phyloP scores from a whole-genome alignment of 2,888 invertebrate genomes.

The Cephus runcator region DNA sequence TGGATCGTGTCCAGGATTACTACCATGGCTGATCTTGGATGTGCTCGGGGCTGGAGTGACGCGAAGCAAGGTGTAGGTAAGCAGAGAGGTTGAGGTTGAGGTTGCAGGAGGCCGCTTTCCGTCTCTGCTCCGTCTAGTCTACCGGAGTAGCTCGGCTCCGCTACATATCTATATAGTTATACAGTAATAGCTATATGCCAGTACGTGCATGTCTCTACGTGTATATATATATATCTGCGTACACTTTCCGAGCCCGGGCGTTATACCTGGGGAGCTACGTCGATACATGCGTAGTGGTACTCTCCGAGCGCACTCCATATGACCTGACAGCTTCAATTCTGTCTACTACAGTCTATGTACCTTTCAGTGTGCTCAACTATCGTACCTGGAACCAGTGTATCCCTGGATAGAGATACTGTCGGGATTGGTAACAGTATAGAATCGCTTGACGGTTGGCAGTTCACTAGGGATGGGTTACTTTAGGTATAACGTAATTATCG shows the following conservation, averaged over 20 bases:
- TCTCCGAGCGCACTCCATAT: neutral
- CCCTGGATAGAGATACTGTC: neutral
- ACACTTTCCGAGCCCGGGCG: neutral
- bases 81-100: conserved; percentile 28
- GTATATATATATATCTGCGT: neutral
- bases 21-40: neutral
- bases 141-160: neutral
- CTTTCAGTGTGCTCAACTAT: neutral
- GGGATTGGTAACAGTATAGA: neutral
- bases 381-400: neutral
- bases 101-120: conserved; percentile 41
- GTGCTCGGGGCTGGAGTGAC: neutral
- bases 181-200: neutral
- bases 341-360: neutral
- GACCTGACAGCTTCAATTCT: neutral
- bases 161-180: neutral
- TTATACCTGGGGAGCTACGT: neutral
- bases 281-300: neutral
- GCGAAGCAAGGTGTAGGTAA: conserved; percentile 15
- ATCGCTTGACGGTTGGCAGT: neutral
- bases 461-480: neutral
- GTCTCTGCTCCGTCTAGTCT: conserved; percentile 45
- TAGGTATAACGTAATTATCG: neutral
- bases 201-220: neutral
- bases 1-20: neutral